A percentile compares a stretch with the other conserved stretches of the same genome.
These are phyloP conservation scores for Temnothorax nylanderi DNA, from an alignment of 1,140 invertebrate genomes.

Conservation along the genomic window DNA sequence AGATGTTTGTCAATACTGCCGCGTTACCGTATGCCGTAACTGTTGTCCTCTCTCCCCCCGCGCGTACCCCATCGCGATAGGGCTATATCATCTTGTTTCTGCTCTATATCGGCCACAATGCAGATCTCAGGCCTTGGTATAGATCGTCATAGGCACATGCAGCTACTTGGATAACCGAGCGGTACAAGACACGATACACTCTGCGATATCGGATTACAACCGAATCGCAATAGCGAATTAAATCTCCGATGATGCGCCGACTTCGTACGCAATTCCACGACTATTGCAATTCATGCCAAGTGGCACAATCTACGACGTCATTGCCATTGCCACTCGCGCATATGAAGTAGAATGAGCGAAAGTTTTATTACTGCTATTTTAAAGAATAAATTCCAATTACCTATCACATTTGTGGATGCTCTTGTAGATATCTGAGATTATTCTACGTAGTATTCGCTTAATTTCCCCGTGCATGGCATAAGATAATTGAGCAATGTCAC, in stretches of 20 bases:
- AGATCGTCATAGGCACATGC: slow-evolving; percentile 45
- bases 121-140: slow-evolving; percentile 49
- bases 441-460: neutral
- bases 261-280: neutral
- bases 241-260: slow-evolving; percentile 38
- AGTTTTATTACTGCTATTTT: neutral
- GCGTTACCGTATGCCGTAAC: slow-evolving; percentile 73
- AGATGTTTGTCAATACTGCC: slow-evolving; percentile 81
- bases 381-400: neutral
- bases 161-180: slow-evolving; percentile 72
- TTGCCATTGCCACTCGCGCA: neutral
- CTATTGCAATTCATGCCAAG: neutral
- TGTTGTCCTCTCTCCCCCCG: slow-evolving; percentile 51
- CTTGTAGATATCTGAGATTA: neutral
- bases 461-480: slow-evolving; percentile 22
- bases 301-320: neutral
- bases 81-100: slow-evolving; percentile 55
- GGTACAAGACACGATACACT: slow-evolving; percentile 56
- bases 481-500: slow-evolving; percentile 43
- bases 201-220: slow-evolving; percentile 74
- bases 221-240: slow-evolving; percentile 69
- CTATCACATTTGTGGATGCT: neutral
- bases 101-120: slow-evolving; percentile 58
- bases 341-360: neutral
- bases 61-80: neutral